Conservation (phyloP, 2,113 vertebrate species). For the Crypturellus undulatus region DNA sequence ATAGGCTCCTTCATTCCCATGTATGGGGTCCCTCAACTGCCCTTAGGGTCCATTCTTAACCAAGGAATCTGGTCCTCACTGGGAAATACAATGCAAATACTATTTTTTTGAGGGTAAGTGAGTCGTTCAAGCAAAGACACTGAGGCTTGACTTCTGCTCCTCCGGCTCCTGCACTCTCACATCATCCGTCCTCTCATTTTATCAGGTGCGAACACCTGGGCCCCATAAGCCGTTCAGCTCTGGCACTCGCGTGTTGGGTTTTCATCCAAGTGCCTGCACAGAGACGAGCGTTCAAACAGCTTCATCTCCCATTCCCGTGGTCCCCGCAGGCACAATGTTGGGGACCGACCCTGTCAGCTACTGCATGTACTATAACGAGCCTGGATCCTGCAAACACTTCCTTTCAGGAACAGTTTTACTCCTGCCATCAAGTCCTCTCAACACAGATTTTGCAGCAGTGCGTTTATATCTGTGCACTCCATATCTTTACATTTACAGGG, state of each 20-base stretch:
- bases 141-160: not conserved
- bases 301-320: not conserved
- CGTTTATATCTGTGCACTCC: not conserved
- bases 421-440: not conserved
- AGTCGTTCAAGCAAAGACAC: not conserved
- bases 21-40: not conserved
- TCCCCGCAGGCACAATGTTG: not conserved
- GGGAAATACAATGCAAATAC: not conserved
- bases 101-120: not conserved
- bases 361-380: rapidly evolving
- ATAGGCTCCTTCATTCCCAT: rapidly evolving
- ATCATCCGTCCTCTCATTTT: conserved; percentile 14
- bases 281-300: not conserved
- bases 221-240: not conserved
- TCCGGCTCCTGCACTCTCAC: not conserved
- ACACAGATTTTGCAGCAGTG: not conserved
- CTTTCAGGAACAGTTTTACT: not conserved
- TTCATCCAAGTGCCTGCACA: not conserved
- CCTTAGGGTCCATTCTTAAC: not conserved
- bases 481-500: not conserved
- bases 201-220: conserved; percentile 33
- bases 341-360: not conserved
- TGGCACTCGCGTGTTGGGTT: not conserved
- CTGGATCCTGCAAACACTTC: not conserved
- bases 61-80: not conserved